Evolutionary conservation across 2,797 vertebrate species (phyloP).

Genomic region (Premnoplex brunnescens): DNA sequence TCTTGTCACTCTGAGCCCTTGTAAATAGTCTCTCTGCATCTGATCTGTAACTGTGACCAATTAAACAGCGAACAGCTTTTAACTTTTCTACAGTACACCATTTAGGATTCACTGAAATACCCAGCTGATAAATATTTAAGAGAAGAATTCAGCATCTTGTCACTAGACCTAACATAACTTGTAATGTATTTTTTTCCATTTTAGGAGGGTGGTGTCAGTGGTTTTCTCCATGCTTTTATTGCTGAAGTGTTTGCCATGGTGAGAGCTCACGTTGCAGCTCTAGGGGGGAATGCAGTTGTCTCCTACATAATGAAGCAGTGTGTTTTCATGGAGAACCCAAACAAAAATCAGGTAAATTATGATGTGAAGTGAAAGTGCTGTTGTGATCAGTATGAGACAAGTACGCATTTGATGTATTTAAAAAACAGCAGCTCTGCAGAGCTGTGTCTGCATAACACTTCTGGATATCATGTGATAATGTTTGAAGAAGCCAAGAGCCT

Average conservation of each 20-base stretch:
- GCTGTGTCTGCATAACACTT: background rate
- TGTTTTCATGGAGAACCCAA: constrained; percentile 98
- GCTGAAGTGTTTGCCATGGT: constrained; percentile 99
- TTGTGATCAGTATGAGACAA: background rate
- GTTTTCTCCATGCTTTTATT: constrained; percentile 95
- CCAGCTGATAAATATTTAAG: background rate
- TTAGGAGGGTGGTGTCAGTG: constrained; percentile 96
- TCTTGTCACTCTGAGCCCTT: background rate
- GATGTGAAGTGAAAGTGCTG: background rate
- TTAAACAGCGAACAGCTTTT: background rate
- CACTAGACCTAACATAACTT: background rate
- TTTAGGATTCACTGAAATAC: background rate
- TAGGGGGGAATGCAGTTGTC: constrained; percentile 96
- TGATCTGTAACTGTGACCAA: background rate
- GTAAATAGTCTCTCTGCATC: background rate
- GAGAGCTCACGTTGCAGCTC: constrained; percentile 93
- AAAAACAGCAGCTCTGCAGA: background rate
- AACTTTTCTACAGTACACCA: background rate
- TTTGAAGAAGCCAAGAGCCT: background rate
- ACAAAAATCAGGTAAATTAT: constrained; percentile 93
- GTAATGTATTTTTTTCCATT: background rate
- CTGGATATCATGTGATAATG: background rate
- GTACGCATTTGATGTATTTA: background rate
- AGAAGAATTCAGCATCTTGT: background rate
- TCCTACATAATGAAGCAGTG: constrained; percentile 99